Percentiles rank a stretch among this genome's conserved stretches.
Conservation (phyloP, 1,140 invertebrate genomes). For the Drosophila nebulosa region DNA sequence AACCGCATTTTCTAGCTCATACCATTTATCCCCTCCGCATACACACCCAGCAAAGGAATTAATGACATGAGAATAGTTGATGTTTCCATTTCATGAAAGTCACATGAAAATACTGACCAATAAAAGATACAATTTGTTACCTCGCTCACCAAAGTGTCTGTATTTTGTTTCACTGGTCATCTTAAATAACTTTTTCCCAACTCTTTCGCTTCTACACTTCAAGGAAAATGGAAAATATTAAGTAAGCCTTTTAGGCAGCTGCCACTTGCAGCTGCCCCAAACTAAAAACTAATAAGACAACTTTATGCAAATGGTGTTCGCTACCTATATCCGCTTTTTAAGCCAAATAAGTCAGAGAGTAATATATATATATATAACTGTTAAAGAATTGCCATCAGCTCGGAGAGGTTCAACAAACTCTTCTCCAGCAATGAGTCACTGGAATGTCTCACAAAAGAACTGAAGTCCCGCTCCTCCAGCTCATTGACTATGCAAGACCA, state of each 20-base stretch:
- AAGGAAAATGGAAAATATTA: not conserved
- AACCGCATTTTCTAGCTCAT: not conserved
- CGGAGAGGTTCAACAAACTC: slow-evolving; percentile 60
- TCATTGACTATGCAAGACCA: slow-evolving; percentile 69
- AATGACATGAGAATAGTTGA: slow-evolving; percentile 38
- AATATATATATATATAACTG: slow-evolving; percentile 33
- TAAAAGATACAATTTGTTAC: slow-evolving; percentile 6
- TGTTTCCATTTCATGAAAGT: slow-evolving; percentile 44
- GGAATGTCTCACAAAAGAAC: not conserved
- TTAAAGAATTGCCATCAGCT: not conserved
- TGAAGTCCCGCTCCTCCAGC: slow-evolving; percentile 5
- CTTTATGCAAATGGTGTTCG: slow-evolving; percentile 66
- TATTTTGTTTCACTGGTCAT: not conserved
- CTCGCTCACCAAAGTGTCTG: not conserved
- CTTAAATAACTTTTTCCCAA: not conserved
- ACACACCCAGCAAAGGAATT: slow-evolving; percentile 17
- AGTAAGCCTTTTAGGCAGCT: slow-evolving; percentile 70
- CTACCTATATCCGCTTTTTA: slow-evolving; percentile 18
- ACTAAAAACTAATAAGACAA: slow-evolving; percentile 65
- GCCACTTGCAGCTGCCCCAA: slow-evolving; percentile 42
- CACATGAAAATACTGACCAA: slow-evolving; percentile 22
- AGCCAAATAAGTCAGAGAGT: slow-evolving; percentile 44
- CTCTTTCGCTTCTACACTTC: slow-evolving; percentile 21
- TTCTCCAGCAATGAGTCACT: slow-evolving; percentile 50
- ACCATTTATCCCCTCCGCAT: not conserved